Evolutionary conservation across 2,888 invertebrate genomes (phyloP), one percentile per base, ranked within the genome.

Genomic region (Tenthredo livida): DNA sequence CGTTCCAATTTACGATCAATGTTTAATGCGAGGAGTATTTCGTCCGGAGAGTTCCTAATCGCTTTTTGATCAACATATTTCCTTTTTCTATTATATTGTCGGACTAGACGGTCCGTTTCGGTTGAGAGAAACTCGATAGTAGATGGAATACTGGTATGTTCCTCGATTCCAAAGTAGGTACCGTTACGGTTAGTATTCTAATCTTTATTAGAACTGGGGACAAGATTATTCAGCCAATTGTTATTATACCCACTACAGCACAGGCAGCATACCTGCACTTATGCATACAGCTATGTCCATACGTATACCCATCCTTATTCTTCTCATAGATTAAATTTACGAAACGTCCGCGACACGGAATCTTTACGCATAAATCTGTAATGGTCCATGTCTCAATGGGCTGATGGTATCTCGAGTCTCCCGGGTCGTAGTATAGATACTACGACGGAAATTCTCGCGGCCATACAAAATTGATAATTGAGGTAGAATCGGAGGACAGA

Each of bases 391-490:
- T 33, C 77, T 77, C 77, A 29, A 77, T 80, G 80, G 80, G 21
- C 17, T 80, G 77, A 77, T 33, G 50, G 29, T 54, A 54, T 77
- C 73, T 40, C 29, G 33, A 17, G 17, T 50, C 47, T 77, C 10
- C 25, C 33, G 29, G 33, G 15, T 67, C 43, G 73, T 25, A 43
- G 73, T 25, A 43, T 29, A 43, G 40, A 73, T 75, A 43, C 75
- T n/a, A 21, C 25, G 33, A 78, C 58, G 54, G 78, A 9, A 37
- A 58, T 78, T 58, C 40, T 61, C 40, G 40, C 50, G 61, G 29
- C 80, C 80, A 61, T 80, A 80, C 58, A 80, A 61, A 80, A 80
- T 80, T 37, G 80, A 61, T 80, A 80, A 80, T 80, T 80, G 61
- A 80, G 61, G 61, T 61, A 58, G 61, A 80, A 80, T 61, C 58